phyloP scores from a whole-genome alignment of 2,113 vertebrate species.

The Tychaedon coryphoeus region DNA sequence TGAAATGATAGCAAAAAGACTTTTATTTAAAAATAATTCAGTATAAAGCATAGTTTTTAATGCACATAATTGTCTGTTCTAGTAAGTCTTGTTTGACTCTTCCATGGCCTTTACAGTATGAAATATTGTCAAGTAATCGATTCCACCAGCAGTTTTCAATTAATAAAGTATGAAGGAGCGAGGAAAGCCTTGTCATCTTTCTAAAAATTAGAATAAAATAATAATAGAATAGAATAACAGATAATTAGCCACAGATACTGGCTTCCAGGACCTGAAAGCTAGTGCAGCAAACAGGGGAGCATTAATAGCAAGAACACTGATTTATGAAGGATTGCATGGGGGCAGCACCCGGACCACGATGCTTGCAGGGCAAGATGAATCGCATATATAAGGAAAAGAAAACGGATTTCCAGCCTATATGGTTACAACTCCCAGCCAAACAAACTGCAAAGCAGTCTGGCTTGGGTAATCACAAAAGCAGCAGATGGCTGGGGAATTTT shows the following conservation, averaged over 20 bases:
- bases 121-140: neutral
- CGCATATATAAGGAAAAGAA: neutral
- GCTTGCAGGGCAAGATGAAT: neutral
- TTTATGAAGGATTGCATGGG: neutral
- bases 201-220: neutral
- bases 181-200: neutral
- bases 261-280: neutral
- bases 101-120: neutral
- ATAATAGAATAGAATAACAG: neutral
- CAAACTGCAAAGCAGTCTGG: neutral
- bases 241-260: neutral
- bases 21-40: neutral
- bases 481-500: constrained; percentile 29
- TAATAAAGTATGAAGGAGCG: neutral
- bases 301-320: rapidly evolving
- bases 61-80: neutral
- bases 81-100: neutral
- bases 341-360: neutral
- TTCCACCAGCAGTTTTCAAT: neutral
- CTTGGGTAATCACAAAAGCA: neutral
- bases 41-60: neutral
- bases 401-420: neutral
- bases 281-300: neutral
- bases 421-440: neutral
- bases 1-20: neutral